Conservation (phyloP, 2,113 vertebrate genomes). For the Lamprologus callipterus region DNA sequence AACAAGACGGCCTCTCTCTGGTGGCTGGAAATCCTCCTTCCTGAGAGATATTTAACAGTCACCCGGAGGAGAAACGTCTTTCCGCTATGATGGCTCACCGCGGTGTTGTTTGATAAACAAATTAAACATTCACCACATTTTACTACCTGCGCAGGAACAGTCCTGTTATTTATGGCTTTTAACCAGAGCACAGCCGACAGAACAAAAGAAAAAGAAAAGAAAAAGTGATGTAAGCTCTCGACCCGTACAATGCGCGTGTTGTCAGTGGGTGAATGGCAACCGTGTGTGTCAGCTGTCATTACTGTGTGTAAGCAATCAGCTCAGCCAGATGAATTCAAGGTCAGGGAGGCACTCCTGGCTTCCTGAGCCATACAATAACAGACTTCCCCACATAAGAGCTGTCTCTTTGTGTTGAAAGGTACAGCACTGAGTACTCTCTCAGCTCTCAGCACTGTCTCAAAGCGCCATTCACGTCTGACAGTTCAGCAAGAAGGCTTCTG, state of each 20-base stretch:
- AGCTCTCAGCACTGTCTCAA: constrained; percentile 3
- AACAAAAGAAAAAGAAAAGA: not conserved
- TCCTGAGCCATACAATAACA: constrained; percentile 4
- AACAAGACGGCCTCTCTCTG: constrained; percentile 12
- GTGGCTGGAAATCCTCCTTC: not conserved
- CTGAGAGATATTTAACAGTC: not conserved
- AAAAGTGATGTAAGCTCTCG: not conserved
- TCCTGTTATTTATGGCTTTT: not conserved
- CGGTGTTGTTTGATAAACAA: constrained; percentile 8
- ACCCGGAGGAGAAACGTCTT: not conserved
- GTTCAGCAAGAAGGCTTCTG: not conserved
- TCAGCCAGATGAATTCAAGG: constrained; percentile 14
- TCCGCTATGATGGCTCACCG: not conserved
- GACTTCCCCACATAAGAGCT: constrained; percentile 11
- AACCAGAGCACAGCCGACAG: accelerated
- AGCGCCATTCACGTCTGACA: constrained; percentile 5
- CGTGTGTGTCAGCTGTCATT: constrained; percentile 6
- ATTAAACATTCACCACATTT: constrained; percentile 19
- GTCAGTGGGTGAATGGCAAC: not conserved
- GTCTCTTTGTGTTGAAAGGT: constrained; percentile 20
- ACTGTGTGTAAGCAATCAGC: constrained; percentile 21
- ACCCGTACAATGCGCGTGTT: not conserved
- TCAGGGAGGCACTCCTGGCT: constrained; percentile 1
- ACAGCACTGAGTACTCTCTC: not conserved
- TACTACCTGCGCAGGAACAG: not conserved